These are phyloP conservation scores for Cisticola juncidis DNA, from an alignment of 2,113 vertebrate species.

Conservation along the genomic window DNA sequence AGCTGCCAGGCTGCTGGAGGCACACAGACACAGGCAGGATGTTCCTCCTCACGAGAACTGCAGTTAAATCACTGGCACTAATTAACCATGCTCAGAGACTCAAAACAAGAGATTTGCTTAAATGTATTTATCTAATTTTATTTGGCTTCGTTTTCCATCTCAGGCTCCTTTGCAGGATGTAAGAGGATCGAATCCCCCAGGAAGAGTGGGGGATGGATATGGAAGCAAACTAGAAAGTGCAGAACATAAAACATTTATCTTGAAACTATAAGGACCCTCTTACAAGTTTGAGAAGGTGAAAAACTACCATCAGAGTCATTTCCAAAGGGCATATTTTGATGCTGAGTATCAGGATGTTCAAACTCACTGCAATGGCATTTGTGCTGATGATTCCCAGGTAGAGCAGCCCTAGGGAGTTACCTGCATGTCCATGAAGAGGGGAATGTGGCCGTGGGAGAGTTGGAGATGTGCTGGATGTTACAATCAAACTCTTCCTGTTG, in stretches of 20 bases:
- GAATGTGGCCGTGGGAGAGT: slow-evolving; percentile 94
- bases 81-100: background rate
- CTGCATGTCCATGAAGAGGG: slow-evolving; percentile 91
- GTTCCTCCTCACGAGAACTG: background rate
- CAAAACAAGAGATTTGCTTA: background rate
- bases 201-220: background rate
- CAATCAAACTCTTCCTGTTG: slow-evolving; percentile 97
- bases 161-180: background rate
- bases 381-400: background rate
- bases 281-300: background rate
- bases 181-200: background rate
- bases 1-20: background rate
- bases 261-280: background rate
- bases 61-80: background rate
- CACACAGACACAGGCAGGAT: background rate
- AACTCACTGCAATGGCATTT: background rate
- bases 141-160: background rate
- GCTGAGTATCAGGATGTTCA: background rate
- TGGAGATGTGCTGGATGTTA: slow-evolving; percentile 97
- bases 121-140: background rate
- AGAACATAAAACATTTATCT: background rate
- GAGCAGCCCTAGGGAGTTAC: slow-evolving; percentile 68
- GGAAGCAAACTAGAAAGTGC: background rate
- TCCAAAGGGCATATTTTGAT: background rate
- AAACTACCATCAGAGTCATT: background rate